Conservation (phyloP, 2,888 invertebrate species). For the Thyatira batis region DNA sequence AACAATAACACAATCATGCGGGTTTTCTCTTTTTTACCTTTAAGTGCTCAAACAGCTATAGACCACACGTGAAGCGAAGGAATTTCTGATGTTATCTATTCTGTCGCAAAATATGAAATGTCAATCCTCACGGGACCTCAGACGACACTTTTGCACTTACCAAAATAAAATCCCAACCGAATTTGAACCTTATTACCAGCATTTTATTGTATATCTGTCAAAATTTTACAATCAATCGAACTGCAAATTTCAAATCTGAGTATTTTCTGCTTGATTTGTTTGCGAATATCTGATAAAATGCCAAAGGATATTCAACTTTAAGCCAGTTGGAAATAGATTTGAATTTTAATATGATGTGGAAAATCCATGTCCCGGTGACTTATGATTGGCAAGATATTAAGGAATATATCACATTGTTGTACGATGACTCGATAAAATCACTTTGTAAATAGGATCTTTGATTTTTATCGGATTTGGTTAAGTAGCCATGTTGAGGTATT, state of each 20-base stretch:
- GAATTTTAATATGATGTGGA: neutral
- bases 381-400: neutral
- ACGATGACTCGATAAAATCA: slow-evolving; percentile 1
- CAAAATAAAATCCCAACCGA: slow-evolving; percentile 18
- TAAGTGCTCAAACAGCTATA: slow-evolving; percentile 24
- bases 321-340: neutral
- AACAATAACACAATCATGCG: neutral
- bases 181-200: slow-evolving; percentile 24
- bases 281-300: neutral
- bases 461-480: neutral
- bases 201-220: neutral
- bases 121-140: slow-evolving; percentile 45
- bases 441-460: neutral
- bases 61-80: slow-evolving; percentile 67
- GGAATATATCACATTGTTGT: neutral
- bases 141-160: slow-evolving; percentile 12
- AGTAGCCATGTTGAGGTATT: neutral
- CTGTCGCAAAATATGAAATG: slow-evolving; percentile 42
- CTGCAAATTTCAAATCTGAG: neutral
- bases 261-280: neutral
- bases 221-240: neutral
- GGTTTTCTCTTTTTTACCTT: neutral
- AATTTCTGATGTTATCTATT: slow-evolving; percentile 64
- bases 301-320: neutral
- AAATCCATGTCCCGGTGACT: too few relatives aligned